Evolutionary conservation across 2,113 vertebrate species (phyloP).

Genomic region (Urocynchramus pylzowi): DNA sequence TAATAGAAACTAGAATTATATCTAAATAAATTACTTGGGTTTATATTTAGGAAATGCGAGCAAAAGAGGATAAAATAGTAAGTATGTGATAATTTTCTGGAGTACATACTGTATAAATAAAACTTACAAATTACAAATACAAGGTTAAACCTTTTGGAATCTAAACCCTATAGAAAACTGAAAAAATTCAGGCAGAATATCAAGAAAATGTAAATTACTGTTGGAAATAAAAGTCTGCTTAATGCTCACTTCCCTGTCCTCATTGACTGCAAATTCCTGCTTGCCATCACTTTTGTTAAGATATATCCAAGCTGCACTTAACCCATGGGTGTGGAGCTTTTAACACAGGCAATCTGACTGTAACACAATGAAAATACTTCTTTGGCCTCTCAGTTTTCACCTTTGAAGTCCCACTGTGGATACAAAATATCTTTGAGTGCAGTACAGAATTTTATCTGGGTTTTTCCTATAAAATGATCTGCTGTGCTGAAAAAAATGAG

Average conservation of each 20-base stretch:
- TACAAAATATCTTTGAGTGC: neutral
- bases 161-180: neutral
- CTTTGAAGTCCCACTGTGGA: neutral
- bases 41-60: neutral
- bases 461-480: neutral
- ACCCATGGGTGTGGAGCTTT: neutral
- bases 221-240: neutral
- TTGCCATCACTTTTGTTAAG: neutral
- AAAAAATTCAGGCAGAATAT: neutral
- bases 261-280: neutral
- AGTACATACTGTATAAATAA: neutral
- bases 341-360: neutral
- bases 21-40: neutral
- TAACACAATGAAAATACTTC: neutral
- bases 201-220: neutral
- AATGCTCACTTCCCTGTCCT: neutral
- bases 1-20: neutral
- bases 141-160: neutral
- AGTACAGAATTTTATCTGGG: neutral
- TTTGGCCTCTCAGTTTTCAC: neutral
- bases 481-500: neutral
- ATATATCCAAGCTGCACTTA: neutral
- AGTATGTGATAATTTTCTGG: neutral
- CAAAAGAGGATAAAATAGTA: neutral
- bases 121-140: neutral